A percentile compares a stretch with the other conserved stretches of the same genome.
Conservation (phyloP, 2,888 invertebrate species). For the Agrochola litura region DNA sequence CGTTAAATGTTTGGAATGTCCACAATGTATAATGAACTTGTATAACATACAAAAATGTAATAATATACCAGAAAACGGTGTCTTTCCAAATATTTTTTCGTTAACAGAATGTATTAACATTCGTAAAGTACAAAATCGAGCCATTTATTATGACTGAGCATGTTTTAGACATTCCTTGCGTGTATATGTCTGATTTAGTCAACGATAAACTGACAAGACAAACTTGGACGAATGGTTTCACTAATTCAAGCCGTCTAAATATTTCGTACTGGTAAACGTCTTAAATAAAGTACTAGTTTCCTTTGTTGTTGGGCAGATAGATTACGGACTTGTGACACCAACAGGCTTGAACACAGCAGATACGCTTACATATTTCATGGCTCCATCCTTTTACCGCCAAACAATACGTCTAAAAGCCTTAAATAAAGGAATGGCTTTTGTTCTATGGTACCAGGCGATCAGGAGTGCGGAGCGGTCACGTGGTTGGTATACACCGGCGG, state of each 20-base stretch:
- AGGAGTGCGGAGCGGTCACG: slow-evolving; percentile 71
- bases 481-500: slow-evolving; percentile 68
- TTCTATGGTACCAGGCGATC: slow-evolving; percentile 68
- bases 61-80: background rate
- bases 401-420: slow-evolving; percentile 63
- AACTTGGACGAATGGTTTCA: slow-evolving; percentile 45
- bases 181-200: slow-evolving; percentile 43
- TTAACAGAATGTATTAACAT: background rate
- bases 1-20: slow-evolving; percentile 36
- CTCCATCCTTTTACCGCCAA: slow-evolving; percentile 60
- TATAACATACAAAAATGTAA: background rate
- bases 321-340: slow-evolving; percentile 43
- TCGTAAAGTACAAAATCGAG: slow-evolving; percentile 13
- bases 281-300: slow-evolving; percentile 48
- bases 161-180: slow-evolving; percentile 45
- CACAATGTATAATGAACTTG: slow-evolving; percentile 12
- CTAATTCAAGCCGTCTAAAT: slow-evolving; percentile 47
- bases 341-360: slow-evolving; percentile 18
- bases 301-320: slow-evolving; percentile 33
- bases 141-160: slow-evolving; percentile 44
- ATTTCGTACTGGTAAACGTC: slow-evolving; percentile 24
- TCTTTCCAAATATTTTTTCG: background rate
- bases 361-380: slow-evolving; percentile 54
- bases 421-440: slow-evolving; percentile 68
- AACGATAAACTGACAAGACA: slow-evolving; percentile 47